These are phyloP conservation scores for Yoshiicerus persimilis DNA, from an alignment of 1,140 invertebrate species.

Conservation along the genomic window DNA sequence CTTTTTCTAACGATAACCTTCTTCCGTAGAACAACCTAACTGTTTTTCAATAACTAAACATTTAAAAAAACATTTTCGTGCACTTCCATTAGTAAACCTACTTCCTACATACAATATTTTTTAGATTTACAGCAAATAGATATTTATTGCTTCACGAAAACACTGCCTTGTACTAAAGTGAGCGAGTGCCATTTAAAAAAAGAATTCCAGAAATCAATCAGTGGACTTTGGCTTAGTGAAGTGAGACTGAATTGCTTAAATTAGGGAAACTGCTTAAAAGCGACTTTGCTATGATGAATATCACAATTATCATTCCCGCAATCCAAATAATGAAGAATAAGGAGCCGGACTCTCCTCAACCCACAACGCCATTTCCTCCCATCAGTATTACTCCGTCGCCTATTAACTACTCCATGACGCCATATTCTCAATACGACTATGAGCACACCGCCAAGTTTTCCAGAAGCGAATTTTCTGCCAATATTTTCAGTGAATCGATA, in stretches of 20 bases:
- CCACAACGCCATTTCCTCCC: slow-evolving; percentile 47
- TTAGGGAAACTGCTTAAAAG: background rate
- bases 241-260: background rate
- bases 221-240: background rate
- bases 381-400: slow-evolving; percentile 45
- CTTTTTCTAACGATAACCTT: background rate
- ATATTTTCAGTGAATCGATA: slow-evolving; percentile 8
- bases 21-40: background rate
- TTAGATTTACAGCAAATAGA: background rate
- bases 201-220: background rate
- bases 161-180: too few species aligned
- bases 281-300: slow-evolving; percentile 40
- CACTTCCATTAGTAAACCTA: background rate
- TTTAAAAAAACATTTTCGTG: background rate
- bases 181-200: too few species aligned
- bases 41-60: background rate
- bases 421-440: background rate
- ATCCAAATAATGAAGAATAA: slow-evolving; percentile 40
- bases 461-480: background rate
- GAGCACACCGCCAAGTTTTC: background rate
- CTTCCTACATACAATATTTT: background rate
- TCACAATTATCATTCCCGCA: slow-evolving; percentile 49
- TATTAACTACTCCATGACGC: slow-evolving; percentile 19
- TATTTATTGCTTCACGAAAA: background rate
- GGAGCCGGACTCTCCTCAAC: slow-evolving; percentile 39